These are phyloP conservation scores for Caenorhabditis imperialis DNA, from an alignment of 2,888 invertebrate species.

Conservation along the genomic window DNA sequence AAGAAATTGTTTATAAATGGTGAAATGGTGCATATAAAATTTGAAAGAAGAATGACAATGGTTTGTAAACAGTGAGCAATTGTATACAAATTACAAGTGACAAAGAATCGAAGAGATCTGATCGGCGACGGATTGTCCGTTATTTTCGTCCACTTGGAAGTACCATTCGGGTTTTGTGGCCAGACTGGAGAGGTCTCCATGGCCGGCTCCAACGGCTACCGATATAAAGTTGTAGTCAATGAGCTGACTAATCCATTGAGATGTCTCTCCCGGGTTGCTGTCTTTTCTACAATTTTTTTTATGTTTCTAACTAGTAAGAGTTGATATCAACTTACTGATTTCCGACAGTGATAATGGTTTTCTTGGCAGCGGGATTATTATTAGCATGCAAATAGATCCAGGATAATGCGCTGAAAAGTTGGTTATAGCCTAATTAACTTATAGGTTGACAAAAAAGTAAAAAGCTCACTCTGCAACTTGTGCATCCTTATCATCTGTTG, in stretches of 20 bases:
- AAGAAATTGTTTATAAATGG: background rate
- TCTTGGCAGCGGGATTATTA: background rate
- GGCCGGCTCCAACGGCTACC: constrained; percentile 8
- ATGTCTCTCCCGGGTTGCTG: background rate
- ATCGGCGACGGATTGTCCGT: constrained; percentile 30
- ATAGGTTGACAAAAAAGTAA: too few species aligned
- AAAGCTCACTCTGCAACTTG: background rate
- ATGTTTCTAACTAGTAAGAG: too few species aligned
- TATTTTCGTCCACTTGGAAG: constrained; percentile 33
- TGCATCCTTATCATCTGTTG: background rate
- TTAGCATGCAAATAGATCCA: too few species aligned
- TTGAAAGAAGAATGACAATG: too few species aligned
- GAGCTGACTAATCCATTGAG: background rate
- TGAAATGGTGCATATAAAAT: background rate
- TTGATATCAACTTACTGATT: constrained; percentile 4
- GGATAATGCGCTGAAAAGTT: too few species aligned
- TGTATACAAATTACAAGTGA: constrained; percentile 16
- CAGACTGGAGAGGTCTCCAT: constrained; percentile 5
- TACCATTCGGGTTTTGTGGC: constrained; percentile 32
- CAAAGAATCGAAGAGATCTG: constrained; percentile 45
- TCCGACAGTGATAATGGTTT: constrained; percentile 28
- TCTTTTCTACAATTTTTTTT: too few species aligned
- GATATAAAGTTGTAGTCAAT: constrained; percentile 18
- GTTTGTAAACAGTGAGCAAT: background rate
- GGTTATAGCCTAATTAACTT: too few species aligned